Percentiles rank a stretch among this genome's conserved stretches.
phyloP scores from a whole-genome alignment of 2,888 invertebrate species.

The Apodemia mormo region DNA sequence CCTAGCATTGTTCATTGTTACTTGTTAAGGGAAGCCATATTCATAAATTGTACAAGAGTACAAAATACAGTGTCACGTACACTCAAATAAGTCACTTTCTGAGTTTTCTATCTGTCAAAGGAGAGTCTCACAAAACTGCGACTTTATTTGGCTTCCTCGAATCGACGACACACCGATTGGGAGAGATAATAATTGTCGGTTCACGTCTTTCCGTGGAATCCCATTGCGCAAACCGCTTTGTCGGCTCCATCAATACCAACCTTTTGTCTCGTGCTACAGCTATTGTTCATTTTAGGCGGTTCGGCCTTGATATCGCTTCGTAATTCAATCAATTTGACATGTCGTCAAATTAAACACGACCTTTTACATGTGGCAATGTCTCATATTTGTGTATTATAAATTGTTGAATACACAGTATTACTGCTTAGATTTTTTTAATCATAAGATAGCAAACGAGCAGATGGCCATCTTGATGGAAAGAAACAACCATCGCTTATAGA shows the following conservation, averaged over 20 bases:
- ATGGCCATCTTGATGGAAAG: no score
- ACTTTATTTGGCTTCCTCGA: conserved; percentile 59
- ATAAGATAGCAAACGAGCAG: no score
- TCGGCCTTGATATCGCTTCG: conserved; percentile 69
- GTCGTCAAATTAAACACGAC: conserved; percentile 31
- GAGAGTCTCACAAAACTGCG: conserved; percentile 46
- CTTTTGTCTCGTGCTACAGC: conserved; percentile 75
- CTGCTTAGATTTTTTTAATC: no score
- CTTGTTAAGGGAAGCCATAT: background rate
- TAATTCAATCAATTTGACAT: conserved; percentile 61
- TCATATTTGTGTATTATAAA: background rate
- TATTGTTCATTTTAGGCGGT: conserved; percentile 72
- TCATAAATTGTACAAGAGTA: background rate
- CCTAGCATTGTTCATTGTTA: background rate
- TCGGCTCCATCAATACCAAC: conserved; percentile 72
- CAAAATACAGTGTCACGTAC: background rate
- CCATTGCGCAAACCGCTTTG: conserved; percentile 80
- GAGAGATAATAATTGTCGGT: conserved; percentile 78
- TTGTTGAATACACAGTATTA: no score
- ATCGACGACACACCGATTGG: conserved; percentile 68
- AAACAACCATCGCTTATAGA: no score
- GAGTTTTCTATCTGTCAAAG: conserved; percentile 33
- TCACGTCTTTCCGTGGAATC: conserved; percentile 78
- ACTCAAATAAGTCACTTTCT: conserved; percentile 20
- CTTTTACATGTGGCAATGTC: conserved; percentile 1